Base-by-base conservation (phyloP, 2,797 vertebrate genomes). In the Phataginus tricuspis region DNA sequence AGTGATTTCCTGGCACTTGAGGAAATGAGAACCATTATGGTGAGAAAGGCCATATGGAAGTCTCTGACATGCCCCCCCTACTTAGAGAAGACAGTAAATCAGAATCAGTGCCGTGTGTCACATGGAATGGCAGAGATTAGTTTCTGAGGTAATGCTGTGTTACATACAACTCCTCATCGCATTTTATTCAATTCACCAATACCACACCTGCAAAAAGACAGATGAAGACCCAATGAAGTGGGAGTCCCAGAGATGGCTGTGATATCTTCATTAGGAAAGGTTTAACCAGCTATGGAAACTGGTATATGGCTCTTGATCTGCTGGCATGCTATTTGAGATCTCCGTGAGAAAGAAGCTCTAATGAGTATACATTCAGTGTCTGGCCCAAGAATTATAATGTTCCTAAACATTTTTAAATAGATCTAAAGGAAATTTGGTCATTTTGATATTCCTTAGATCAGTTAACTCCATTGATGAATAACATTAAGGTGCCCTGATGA, bases 201-300 rank as follows among this genome's bases (percentile, higher is more conserved):
- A 55, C 0, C n/a, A 72, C 2, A 37, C 39, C 27, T 13, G 19
- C 4, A 23, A 34, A 57, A 79, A 68, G 69, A 63, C 7, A 72
- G 23, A 63, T 64, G 64, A 84, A 92, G 51, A 88, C 53, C 27
- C 49, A 85, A 34, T 64, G 55, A 78, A 59, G 37, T 68, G 16
- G 27, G 21, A 9, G 31, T 74, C 45, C 61, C 45, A 25, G 57
- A 68, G 12, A 21, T 34, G 11, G 57, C 37, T 61, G 34, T 34
- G 39, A 37, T 49, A 31, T 91, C 71, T 87, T 88, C 69, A 42
- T 75, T 92, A 84, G 49, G 78, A 85, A 57, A 85, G 21, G 57
- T 72, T 89, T 85, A 64, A 78, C 64, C 21, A 96, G 53, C 37
- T 78, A n/a, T 96, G 86, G 49, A 80, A 59, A 80, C 59, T 59